Percentiles rank a stretch among this genome's conserved stretches.
phyloP scores from a whole-genome alignment of 2,113 vertebrate genomes.

The Dipodomys stephensi region DNA sequence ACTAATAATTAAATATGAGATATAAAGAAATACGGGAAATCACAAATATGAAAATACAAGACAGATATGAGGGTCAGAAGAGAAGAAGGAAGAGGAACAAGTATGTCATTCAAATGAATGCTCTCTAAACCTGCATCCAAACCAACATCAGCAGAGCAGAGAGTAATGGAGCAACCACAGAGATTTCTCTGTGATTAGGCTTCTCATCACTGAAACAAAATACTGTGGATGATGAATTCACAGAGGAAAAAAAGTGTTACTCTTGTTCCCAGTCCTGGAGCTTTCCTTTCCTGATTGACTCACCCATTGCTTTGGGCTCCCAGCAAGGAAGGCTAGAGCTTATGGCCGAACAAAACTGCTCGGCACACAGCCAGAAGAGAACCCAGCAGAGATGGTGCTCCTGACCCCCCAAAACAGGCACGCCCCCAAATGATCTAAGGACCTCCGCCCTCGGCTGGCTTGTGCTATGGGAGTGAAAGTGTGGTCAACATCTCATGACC shows the following conservation, averaged over 20 bases:
- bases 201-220: not conserved
- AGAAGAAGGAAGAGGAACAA: not conserved
- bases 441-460: no score
- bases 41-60: not conserved
- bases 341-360: accelerated
- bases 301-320: not conserved
- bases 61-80: no score
- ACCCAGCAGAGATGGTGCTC: not conserved
- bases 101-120: not conserved
- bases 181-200: not conserved
- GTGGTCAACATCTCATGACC: no score
- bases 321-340: no score
- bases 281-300: not conserved
- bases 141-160: not conserved
- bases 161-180: not conserved
- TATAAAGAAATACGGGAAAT: not conserved
- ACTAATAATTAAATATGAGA: not conserved
- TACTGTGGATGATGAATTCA: no score
- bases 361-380: no score
- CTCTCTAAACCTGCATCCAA: not conserved
- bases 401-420: accelerated
- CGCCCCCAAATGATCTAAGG: not conserved
- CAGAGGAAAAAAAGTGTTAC: not conserved
- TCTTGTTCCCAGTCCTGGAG: not conserved
- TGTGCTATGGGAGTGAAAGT: no score